These are phyloP conservation scores for Apocrypta bakeri DNA, from an alignment of 1,140 invertebrate genomes.

Conservation along the genomic window DNA sequence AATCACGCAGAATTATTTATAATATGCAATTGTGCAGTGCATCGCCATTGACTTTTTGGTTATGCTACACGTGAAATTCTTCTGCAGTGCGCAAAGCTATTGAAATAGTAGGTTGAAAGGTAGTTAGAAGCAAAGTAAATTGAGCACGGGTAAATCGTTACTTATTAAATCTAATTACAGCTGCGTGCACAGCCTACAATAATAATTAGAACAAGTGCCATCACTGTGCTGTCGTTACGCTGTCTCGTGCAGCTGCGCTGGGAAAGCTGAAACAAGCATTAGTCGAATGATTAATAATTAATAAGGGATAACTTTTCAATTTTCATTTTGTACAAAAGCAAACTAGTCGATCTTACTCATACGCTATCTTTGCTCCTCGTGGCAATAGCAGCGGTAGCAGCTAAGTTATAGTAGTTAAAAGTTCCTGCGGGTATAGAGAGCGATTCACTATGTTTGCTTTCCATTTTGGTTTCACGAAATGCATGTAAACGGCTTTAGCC, in stretches of 20 bases:
- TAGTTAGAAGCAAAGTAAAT: neutral
- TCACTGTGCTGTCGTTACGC: no score
- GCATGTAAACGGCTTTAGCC: conserved; percentile 24
- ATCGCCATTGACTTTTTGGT: neutral
- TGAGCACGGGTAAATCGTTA: no score
- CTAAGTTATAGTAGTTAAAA: neutral
- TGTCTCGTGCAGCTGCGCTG: no score
- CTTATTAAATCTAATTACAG: no score
- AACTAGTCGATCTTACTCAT: no score
- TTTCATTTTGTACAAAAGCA: no score
- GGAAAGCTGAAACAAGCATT: no score
- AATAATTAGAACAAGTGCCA: neutral
- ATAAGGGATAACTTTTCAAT: conserved; percentile 17
- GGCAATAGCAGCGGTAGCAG: no score
- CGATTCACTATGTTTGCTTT: neutral
- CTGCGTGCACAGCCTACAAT: no score
- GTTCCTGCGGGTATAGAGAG: neutral
- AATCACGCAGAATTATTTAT: no score
- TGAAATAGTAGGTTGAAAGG: neutral
- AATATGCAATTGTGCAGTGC: no score
- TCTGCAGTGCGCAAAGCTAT: neutral
- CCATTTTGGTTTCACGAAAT: conserved; percentile 42
- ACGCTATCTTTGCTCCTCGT: no score
- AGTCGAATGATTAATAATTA: conserved; percentile 31
- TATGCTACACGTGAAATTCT: neutral